phyloP scores from a whole-genome alignment of 2,797 vertebrate species.

The Triplophysa yarkandensis region DNA sequence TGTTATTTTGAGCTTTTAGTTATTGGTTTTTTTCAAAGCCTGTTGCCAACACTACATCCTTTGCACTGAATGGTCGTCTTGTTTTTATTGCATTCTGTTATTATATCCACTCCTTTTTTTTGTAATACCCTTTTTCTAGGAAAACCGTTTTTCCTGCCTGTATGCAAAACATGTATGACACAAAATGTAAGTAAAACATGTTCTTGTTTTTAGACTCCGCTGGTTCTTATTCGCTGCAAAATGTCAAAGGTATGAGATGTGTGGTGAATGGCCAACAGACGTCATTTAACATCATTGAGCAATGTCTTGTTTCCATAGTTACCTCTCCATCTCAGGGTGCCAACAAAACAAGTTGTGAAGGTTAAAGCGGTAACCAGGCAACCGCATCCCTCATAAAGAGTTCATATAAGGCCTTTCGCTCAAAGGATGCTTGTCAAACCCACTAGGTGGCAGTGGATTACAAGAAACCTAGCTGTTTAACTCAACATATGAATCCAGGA shows the following conservation, averaged over 20 bases:
- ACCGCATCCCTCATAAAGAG: constrained; percentile 28
- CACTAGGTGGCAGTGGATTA: constrained; percentile 55
- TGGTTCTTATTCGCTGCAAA: constrained; percentile 15
- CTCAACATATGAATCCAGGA: background rate
- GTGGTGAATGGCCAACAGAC: background rate
- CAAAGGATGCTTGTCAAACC: background rate
- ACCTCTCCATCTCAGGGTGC: constrained; percentile 40
- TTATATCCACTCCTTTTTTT: constrained; percentile 47
- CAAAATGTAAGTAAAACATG: constrained; percentile 68
- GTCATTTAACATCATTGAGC: background rate
- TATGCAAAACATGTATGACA: constrained; percentile 54
- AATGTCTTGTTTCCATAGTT: constrained; percentile 52
- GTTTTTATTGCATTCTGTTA: constrained; percentile 1
- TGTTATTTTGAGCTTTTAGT: constrained; percentile 4
- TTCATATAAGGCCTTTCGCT: constrained; percentile 5
- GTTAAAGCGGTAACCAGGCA: constrained; percentile 59
- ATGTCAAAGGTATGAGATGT: background rate
- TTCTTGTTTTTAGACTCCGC: constrained; percentile 56
- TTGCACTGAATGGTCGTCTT: constrained; percentile 12
- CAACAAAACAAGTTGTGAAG: constrained; percentile 47
- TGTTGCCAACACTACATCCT: constrained; percentile 38
- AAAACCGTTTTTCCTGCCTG: constrained; percentile 23
- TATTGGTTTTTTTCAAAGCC: constrained; percentile 13
- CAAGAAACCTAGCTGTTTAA: background rate
- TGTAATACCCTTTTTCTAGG: constrained; percentile 29